A percentile compares a stretch with the other conserved stretches of the same genome.
These are phyloP conservation scores for Melipona quadrifasciata DNA, from an alignment of 1,140 invertebrate species.

Conservation along the genomic window DNA sequence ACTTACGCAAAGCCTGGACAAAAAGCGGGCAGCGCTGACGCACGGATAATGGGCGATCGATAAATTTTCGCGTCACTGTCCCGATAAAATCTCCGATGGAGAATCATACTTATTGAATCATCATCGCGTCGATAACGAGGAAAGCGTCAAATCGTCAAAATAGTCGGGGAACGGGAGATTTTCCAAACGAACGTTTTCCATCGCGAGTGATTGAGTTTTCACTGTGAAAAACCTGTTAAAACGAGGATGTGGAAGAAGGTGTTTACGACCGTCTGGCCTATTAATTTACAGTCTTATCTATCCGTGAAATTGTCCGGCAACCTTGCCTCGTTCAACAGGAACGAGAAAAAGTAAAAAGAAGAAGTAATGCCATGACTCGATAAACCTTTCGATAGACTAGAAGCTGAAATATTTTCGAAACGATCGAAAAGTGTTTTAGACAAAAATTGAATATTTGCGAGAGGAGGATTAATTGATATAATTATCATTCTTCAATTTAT, in stretches of 20 bases:
- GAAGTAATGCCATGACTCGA: neutral
- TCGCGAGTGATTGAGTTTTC: neutral
- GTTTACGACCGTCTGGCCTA: neutral
- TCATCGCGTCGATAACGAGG: no score
- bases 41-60: slow-evolving; percentile 13
- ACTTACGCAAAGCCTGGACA: slow-evolving; percentile 20
- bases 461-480: no score
- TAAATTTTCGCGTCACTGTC: slow-evolving; percentile 1
- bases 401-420: no score
- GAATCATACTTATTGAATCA: neutral
- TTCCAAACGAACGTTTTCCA: neutral
- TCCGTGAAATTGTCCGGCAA: neutral
- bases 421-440: no score
- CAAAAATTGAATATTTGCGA: no score
- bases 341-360: neutral
- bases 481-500: no score
- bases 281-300: neutral
- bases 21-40: slow-evolving; percentile 5
- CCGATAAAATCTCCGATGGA: neutral
- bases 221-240: neutral
- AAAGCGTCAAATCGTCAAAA: neutral
- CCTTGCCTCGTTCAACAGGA: neutral
- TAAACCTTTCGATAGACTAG: neutral
- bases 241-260: neutral
- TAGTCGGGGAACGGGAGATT: neutral